Evolutionary conservation across 2,888 invertebrate species (phyloP), one percentile per base, ranked within the genome.

Genomic region (Gibbula magus): DNA sequence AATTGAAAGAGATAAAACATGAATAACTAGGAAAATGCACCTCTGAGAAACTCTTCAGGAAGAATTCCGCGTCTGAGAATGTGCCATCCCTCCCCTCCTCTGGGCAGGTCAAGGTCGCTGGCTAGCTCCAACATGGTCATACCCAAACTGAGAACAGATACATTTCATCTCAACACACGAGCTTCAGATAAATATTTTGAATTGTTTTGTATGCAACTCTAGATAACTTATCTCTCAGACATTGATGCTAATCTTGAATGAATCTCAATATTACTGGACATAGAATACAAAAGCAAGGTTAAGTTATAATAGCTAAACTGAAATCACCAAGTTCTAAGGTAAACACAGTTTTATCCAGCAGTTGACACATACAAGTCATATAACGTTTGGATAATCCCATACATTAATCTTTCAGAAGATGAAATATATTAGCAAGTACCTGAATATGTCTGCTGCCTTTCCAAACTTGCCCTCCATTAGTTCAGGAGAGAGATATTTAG

Each of bases 401-500:
- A n/a, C 32, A 70, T n/a, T 29, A 20, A 25, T 4, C 32, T 3
- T 8, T n/a, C 18, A 22, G 18, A 5, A 70, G 70, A 29, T 70
- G 29, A 22, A 70, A 70, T 29, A 7, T 4, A 54, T 54, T 20
- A 45, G 45, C 5, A 45, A 18, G 22, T 84, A 92, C 92, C 92
- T 95, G 90, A 96, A 96, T 67, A 96, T 95, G 92, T 96, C 96
- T 29, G 96, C 96, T 25, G 95, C 94, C 86, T 95, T 95, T 2
- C 95, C 94, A 89, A 95, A 95, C 54, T 93, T 92, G 22, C 94
- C 95, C 83, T 95, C 94, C 90, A 96, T 93, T 25, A 96, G 93
- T 93, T 96, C 96, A 35, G 95, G 94, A 0, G 96, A 96, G 86
- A 96, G 93, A 91, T 96, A 96, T 84, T 95, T 95, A 0, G 95